Evolutionary conservation across 2,888 invertebrate genomes (phyloP), one percentile per base, ranked within the genome.

Genomic region (Catotricha subobsoleta): DNA sequence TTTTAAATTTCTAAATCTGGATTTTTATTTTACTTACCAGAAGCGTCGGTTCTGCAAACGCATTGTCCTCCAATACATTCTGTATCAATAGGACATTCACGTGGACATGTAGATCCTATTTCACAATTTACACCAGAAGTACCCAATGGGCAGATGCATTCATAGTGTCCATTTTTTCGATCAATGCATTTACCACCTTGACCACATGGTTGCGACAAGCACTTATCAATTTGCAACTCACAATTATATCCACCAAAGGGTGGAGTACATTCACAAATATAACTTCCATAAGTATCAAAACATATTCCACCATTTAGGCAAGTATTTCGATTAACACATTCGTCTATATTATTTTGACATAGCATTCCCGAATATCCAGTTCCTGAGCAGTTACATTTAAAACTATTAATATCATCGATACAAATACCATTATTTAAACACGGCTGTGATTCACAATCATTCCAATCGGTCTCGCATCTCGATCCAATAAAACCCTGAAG

Each of bases 171-270:
- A 51, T 66, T 66, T 40, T 61, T 64, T 47, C 66, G 61, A 43
- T 67, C 66, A 36, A 56, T 52, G 61, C 84, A 86, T n/a, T 71
- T 69, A 43, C 75, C 86, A 0, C 80, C 81, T 60, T 84, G 78
- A 46, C 67, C 67, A 54, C 87, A 87, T 31, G 76, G 80, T 49
- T 72, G 74, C 33, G 68, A 73, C 46, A 69, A 68, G 59, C 86
- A 87, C 30, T 58, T 55, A 49, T 60, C 61, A 25, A 62, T 56
- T 6, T 55, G 76, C 55, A 67, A 64, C 53, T 83, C 79, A 56
- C 88, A 88, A 47, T 78, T 74, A 45, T 72, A 72, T 20, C 88
- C 88, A 42, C 75, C 77, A 64, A 76, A 87, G n/a, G 83, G 83
- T 10, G 71, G 67, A 41, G 67, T 67, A 59, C 88, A 88, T 51